Evolutionary conservation across 2,888 invertebrate species (phyloP).

Genomic region (Erebia palarica): DNA sequence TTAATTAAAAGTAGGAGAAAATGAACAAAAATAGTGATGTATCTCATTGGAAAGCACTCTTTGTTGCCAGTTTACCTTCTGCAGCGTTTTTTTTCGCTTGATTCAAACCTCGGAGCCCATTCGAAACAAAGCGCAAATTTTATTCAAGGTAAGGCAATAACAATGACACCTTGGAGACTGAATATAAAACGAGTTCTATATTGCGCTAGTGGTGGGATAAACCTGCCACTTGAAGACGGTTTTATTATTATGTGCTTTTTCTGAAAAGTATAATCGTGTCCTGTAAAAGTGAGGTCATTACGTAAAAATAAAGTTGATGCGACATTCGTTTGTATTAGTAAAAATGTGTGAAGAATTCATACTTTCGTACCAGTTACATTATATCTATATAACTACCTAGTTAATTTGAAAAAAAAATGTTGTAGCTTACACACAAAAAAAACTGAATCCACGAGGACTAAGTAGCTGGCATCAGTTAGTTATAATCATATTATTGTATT

Average conservation of each 20-base stretch:
- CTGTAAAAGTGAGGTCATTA: neutral
- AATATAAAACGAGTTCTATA: constrained; percentile 35
- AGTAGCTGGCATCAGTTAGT: too few relatives aligned
- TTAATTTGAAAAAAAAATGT: too few relatives aligned
- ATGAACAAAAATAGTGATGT: neutral
- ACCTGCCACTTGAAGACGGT: constrained; percentile 31
- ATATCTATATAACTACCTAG: too few relatives aligned
- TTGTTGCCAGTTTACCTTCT: neutral
- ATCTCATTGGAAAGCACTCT: neutral
- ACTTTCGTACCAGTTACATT: too few relatives aligned
- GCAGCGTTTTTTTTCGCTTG: constrained; percentile 15
- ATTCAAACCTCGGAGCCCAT: constrained; percentile 21
- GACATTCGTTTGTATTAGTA: too few relatives aligned
- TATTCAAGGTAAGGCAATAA: constrained; percentile 41
- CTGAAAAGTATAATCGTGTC: constrained; percentile 12
- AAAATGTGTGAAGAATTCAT: too few relatives aligned
- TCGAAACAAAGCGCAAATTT: constrained; percentile 40
- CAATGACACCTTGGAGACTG: constrained; percentile 32
- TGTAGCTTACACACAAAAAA: too few relatives aligned
- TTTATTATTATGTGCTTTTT: constrained; percentile 30
- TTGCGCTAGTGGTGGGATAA: constrained; percentile 26
- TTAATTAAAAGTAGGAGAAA: too few relatives aligned
- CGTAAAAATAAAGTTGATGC: neutral
- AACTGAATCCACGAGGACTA: too few relatives aligned
- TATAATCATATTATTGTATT: too few relatives aligned